Evolutionary conservation across 2,888 invertebrate species (phyloP).

Genomic region (Caprella mutica): DNA sequence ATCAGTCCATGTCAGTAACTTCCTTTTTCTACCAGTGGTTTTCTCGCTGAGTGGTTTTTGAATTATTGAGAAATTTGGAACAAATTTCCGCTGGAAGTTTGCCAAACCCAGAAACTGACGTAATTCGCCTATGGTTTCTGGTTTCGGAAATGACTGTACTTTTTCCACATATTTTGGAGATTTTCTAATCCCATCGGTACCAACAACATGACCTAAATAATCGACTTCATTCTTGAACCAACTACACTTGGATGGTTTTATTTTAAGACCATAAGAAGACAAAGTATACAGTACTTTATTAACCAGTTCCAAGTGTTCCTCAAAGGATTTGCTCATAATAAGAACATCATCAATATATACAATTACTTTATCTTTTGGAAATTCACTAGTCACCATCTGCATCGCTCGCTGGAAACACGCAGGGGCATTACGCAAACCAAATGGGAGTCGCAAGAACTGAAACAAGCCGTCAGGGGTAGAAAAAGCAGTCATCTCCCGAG

Average conservation of each 20-base stretch:
- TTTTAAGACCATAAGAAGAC: not conserved
- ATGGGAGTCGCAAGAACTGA: not conserved
- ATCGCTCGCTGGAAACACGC: not conserved
- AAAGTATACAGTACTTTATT: not conserved
- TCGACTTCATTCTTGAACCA: not conserved
- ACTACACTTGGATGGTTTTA: not conserved
- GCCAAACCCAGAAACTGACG: not conserved
- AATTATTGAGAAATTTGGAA: not conserved
- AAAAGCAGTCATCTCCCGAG: not conserved
- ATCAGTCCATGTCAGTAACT: not conserved
- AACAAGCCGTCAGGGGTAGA: not conserved
- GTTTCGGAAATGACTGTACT: not conserved
- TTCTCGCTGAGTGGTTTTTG: not conserved
- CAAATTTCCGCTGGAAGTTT: not conserved
- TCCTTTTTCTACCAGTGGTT: not conserved
- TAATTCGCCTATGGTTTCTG: not conserved
- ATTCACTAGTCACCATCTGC: not conserved
- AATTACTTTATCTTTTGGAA: not conserved
- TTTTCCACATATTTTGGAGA: not conserved
- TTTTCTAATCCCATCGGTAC: not conserved
- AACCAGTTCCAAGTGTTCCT: not conserved
- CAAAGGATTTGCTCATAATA: not conserved
- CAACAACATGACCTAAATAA: not conserved
- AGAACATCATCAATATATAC: constrained; percentile 1
- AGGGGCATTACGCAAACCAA: not conserved